phyloP scores from a whole-genome alignment of 2,797 vertebrate genomes.

The Phalanger gymnotis region DNA sequence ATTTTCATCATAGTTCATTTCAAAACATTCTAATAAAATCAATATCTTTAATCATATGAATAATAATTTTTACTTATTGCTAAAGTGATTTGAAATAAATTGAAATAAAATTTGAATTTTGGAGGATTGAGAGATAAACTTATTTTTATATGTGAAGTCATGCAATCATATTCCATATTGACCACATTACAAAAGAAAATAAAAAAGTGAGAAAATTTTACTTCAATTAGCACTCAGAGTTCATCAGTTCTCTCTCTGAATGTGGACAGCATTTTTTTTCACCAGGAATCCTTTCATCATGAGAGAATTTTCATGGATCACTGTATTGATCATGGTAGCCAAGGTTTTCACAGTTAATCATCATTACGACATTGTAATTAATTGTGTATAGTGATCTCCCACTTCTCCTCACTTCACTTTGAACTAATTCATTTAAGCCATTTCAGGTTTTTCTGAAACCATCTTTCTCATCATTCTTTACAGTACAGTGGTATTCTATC shows the following conservation, averaged over 20 bases:
- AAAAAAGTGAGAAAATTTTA: neutral
- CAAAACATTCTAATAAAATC: neutral
- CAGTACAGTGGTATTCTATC: neutral
- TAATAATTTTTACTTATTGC: neutral
- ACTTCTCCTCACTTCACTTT: neutral
- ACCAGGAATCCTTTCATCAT: neutral
- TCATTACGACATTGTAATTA: neutral
- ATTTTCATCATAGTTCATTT: neutral
- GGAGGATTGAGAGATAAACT: neutral
- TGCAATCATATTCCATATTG: neutral
- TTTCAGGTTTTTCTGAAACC: neutral
- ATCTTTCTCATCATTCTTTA: neutral
- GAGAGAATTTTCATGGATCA: neutral
- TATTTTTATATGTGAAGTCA: neutral
- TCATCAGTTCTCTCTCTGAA: neutral
- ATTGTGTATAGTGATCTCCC: neutral
- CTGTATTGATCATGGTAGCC: neutral
- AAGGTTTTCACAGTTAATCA: neutral
- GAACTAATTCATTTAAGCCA: neutral
- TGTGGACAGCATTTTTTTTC: neutral
- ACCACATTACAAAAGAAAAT: neutral
- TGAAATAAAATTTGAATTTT: neutral
- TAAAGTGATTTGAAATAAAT: neutral
- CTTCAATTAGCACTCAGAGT: neutral
- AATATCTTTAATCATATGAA: neutral